These are phyloP conservation scores for Paracanthobrama guichenoti DNA, from an alignment of 2,113 vertebrate genomes.

Conservation along the genomic window DNA sequence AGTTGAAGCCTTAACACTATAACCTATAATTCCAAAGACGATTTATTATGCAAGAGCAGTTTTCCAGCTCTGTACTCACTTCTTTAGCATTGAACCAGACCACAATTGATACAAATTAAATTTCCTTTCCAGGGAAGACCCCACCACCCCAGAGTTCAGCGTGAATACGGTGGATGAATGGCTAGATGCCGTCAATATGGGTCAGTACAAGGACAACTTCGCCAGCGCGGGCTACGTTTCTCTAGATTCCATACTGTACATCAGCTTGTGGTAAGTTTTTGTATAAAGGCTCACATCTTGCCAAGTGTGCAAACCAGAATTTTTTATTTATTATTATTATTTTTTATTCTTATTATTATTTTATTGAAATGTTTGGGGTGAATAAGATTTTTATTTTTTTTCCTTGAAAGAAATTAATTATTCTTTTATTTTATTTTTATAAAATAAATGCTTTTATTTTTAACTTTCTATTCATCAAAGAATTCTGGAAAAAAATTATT, in stretches of 20 bases:
- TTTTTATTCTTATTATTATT: too few relatives aligned
- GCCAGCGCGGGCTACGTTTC: constrained; percentile 79
- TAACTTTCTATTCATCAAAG: too few relatives aligned
- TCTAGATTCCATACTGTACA: constrained; percentile 80
- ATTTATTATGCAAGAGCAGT: constrained; percentile 1
- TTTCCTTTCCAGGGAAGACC: constrained; percentile 71
- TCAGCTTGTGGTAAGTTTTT: constrained; percentile 75
- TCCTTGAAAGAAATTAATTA: too few relatives aligned
- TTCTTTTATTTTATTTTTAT: too few relatives aligned
- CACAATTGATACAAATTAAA: constrained; percentile 6
- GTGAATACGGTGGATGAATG: constrained; percentile 80
- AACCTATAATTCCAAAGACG: background rate
- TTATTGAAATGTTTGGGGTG: too few relatives aligned
- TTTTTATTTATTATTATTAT: too few relatives aligned
- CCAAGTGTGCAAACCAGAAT: background rate
- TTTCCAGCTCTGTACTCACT: background rate
- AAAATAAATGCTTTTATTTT: too few relatives aligned
- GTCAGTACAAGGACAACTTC: constrained; percentile 82
- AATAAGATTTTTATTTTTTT: too few relatives aligned
- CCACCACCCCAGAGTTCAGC: constrained; percentile 75
- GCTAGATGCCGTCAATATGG: constrained; percentile 83
- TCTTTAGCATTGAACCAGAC: background rate
- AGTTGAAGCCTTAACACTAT: constrained; percentile 3
- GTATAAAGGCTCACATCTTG: background rate
- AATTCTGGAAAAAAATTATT: too few relatives aligned